phyloP scores from a whole-genome alignment of 2,888 invertebrate species.

The Ichneumon xanthorius region DNA sequence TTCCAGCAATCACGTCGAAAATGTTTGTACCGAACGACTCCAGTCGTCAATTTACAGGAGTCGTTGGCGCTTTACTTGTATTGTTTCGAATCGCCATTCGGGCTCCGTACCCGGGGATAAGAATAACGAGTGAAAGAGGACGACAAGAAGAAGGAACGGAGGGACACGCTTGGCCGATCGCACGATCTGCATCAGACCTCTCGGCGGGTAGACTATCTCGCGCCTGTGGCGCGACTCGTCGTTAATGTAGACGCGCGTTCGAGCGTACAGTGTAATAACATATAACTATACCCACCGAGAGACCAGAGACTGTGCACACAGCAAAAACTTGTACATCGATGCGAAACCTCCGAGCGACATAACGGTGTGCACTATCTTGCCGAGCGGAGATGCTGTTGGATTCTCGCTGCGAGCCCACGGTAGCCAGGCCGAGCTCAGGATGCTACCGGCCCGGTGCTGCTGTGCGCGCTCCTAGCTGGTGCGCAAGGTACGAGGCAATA shows the following conservation, averaged over 20 bases:
- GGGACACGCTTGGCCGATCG: constrained; percentile 34
- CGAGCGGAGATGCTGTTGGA: constrained; percentile 57
- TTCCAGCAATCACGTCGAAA: neutral
- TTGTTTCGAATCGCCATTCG: constrained; percentile 17
- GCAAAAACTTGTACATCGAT: constrained; percentile 13
- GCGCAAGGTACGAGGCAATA: constrained; percentile 79
- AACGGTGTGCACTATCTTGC: constrained; percentile 21
- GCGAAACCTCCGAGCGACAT: constrained; percentile 27
- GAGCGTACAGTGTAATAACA: constrained; percentile 40
- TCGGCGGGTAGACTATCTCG: constrained; percentile 29
- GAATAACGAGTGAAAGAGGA: neutral
- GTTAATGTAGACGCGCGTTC: constrained; percentile 47
- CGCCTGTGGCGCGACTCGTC: constrained; percentile 47
- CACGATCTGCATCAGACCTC: constrained; percentile 26
- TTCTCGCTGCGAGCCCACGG: constrained; percentile 47
- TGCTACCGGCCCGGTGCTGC: constrained; percentile 29
- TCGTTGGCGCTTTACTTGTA: constrained; percentile 35
- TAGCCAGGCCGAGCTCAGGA: constrained; percentile 10
- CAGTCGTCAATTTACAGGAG: constrained; percentile 18
- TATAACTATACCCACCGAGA: constrained; percentile 39
- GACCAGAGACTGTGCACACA: neutral
- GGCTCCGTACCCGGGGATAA: neutral
- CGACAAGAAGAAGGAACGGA: neutral
- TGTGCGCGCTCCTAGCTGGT: constrained; percentile 27
- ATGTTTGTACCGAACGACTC: neutral